Evolutionary conservation across 2,113 vertebrate genomes (phyloP).

Genomic region (Dolichallabes microphthalmus): DNA sequence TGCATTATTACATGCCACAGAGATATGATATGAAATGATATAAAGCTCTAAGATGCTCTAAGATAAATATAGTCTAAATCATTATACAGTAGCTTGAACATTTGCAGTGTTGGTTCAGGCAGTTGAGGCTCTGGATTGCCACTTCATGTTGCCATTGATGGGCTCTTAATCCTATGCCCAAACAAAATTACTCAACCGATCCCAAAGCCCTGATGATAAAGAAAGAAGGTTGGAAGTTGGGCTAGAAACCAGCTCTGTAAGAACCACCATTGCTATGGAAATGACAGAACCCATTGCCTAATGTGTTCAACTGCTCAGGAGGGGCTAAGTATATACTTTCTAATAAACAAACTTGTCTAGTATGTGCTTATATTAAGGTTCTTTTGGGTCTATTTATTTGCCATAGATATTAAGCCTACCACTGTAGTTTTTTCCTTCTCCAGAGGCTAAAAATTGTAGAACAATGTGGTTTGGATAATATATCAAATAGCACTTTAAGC

Average conservation of each 20-base stretch:
- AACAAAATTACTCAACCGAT: too few relatives aligned
- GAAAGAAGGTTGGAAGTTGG: too few relatives aligned
- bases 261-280: too few relatives aligned
- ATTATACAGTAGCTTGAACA: not conserved
- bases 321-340: not conserved
- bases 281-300: too few relatives aligned
- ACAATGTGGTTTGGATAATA: not conserved
- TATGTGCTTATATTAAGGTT: not conserved
- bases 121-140: too few relatives aligned
- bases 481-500: not conserved
- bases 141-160: too few relatives aligned
- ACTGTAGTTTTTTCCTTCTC: not conserved
- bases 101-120: not conserved
- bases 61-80: not conserved
- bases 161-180: too few relatives aligned
- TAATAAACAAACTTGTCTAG: not conserved
- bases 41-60: not conserved
- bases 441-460: not conserved
- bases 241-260: too few relatives aligned
- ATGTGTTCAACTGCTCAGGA: too few relatives aligned
- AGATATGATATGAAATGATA: not conserved
- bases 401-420: not conserved
- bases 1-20: too few relatives aligned
- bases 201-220: too few relatives aligned
- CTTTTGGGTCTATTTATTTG: not conserved